Evolutionary conservation across 2,888 invertebrate species (phyloP).

Genomic region (Drosophila melanosoma): DNA sequence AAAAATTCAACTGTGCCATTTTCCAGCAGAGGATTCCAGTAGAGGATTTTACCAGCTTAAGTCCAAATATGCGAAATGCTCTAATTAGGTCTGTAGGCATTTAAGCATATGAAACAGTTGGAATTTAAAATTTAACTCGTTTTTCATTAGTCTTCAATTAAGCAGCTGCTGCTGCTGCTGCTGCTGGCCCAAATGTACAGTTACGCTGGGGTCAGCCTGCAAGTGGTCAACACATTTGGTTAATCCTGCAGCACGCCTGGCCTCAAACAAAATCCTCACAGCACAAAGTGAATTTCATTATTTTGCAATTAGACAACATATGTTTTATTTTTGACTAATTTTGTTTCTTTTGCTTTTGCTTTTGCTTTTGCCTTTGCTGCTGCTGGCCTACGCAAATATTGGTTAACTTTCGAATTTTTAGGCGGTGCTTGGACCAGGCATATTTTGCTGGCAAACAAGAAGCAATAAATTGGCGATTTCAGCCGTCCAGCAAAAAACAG

Average conservation of each 20-base stretch:
- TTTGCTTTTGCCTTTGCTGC: slow-evolving; percentile 5
- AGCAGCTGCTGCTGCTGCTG: slow-evolving; percentile 1
- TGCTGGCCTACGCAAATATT: slow-evolving; percentile 53
- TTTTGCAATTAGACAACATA: slow-evolving; percentile 48
- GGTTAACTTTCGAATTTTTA: slow-evolving; percentile 32
- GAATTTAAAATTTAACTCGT: neutral
- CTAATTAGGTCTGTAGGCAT: neutral
- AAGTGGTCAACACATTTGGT: slow-evolving; percentile 32
- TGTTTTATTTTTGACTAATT: slow-evolving; percentile 9
- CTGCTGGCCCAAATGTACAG: neutral
- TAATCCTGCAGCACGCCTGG: slow-evolving; percentile 4
- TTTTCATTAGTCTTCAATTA: slow-evolving; percentile 36
- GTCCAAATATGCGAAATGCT: neutral
- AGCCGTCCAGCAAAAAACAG: slow-evolving; percentile 24
- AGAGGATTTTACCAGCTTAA: neutral
- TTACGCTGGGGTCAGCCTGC: neutral
- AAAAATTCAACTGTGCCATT: neutral
- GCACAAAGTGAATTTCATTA: slow-evolving; percentile 45
- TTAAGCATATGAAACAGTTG: neutral
- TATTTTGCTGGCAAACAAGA: slow-evolving; percentile 40
- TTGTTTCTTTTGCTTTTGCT: neutral
- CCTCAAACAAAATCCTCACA: neutral
- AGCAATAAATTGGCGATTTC: slow-evolving; percentile 38
- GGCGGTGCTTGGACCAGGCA: slow-evolving; percentile 10
- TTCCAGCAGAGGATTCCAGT: no score